Percentiles rank a stretch among this genome's conserved stretches.
These are phyloP conservation scores for Eurois occulta DNA, from an alignment of 2,888 invertebrate genomes.

Conservation along the genomic window DNA sequence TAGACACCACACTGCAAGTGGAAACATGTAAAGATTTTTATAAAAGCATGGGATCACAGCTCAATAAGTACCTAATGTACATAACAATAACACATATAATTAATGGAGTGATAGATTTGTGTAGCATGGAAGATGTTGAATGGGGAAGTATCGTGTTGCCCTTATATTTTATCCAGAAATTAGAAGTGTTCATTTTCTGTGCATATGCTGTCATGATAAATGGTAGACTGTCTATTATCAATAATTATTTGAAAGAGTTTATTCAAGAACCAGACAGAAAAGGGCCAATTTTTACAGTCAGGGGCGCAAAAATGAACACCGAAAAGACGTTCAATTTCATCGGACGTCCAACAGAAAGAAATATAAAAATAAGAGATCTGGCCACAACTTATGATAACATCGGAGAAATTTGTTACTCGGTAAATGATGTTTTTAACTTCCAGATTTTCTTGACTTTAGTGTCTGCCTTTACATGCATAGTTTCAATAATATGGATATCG, in stretches of 20 bases:
- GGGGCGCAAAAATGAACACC: conserved; percentile 31
- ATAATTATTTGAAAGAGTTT: conserved; percentile 72
- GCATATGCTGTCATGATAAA: conserved; percentile 71
- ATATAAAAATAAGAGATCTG: conserved; percentile 75
- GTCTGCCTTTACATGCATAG: conserved; percentile 75
- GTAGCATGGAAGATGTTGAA: conserved; percentile 34
- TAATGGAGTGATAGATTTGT: conserved; percentile 57
- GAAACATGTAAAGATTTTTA: conserved; percentile 69
- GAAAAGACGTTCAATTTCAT: conserved; percentile 66
- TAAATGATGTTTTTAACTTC: conserved; percentile 79
- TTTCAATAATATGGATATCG: conserved; percentile 77
- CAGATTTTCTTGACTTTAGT: conserved; percentile 80
- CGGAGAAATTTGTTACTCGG: conserved; percentile 72
- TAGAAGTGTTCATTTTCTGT: conserved; percentile 76
- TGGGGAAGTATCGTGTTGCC: conserved; percentile 40
- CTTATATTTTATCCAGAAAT: conserved; percentile 71
- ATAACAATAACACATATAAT: conserved; percentile 61
- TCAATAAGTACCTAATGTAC: conserved; percentile 57
- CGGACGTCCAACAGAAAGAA: conserved; percentile 67
- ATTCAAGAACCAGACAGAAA: conserved; percentile 68
- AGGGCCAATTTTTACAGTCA: conserved; percentile 67
- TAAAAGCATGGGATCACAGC: conserved; percentile 59
- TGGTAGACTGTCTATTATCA: conserved; percentile 72
- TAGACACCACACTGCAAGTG: conserved; percentile 69
- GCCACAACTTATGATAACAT: conserved; percentile 75